phyloP scores from a whole-genome alignment of 2,113 vertebrate genomes.

The Tachysurus fulvidraco region DNA sequence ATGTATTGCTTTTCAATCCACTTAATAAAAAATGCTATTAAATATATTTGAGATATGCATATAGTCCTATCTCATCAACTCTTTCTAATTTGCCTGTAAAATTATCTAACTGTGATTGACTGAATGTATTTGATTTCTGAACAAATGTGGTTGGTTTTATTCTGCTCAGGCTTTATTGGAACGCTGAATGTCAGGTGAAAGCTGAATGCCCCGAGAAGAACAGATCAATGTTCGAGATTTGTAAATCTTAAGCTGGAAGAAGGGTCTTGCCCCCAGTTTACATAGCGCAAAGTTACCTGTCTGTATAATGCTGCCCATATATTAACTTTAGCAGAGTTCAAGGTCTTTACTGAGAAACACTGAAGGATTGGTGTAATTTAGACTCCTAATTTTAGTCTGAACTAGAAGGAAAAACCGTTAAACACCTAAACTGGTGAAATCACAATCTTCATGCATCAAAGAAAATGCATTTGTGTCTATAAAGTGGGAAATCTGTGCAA shows the following conservation, averaged over 20 bases:
- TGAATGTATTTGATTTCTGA: background rate
- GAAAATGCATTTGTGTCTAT: background rate
- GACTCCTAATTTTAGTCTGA: background rate
- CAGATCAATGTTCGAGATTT: slow-evolving; percentile 18
- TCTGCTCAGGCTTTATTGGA: slow-evolving; percentile 23
- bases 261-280: slow-evolving; percentile 18
- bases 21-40: background rate
- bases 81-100: background rate
- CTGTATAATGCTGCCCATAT: slow-evolving; percentile 22
- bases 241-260: slow-evolving; percentile 1
- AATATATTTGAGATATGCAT: background rate
- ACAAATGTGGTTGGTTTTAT: slow-evolving; percentile 6
- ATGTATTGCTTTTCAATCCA: background rate
- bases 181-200: background rate
- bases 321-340: slow-evolving; percentile 17
- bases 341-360: slow-evolving; percentile 2
- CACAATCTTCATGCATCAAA: background rate
- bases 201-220: slow-evolving; percentile 8
- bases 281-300: slow-evolving; percentile 27
- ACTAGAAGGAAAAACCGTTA: background rate
- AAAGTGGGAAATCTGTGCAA: background rate
- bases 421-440: background rate
- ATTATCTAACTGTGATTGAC: background rate
- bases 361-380: background rate
- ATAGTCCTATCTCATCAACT: background rate